phyloP scores from a whole-genome alignment of 2,888 invertebrate species.

The Nineta flava region DNA sequence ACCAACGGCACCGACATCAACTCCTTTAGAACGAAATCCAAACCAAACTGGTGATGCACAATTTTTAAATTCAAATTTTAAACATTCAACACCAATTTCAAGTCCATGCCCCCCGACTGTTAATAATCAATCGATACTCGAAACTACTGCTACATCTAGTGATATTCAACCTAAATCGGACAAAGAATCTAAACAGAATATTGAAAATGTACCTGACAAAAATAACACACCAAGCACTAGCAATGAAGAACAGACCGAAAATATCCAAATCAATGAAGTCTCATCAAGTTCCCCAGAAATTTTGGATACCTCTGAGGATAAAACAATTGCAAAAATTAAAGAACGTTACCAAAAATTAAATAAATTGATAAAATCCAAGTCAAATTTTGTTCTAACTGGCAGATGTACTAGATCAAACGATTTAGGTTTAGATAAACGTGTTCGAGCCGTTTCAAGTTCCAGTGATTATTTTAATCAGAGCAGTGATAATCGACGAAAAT shows the following conservation, averaged over 20 bases:
- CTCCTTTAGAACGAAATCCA: too few relatives aligned
- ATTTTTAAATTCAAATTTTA: too few relatives aligned
- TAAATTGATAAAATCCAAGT: neutral
- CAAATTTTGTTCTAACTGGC: neutral
- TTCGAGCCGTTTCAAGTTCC: slow-evolving; percentile 1
- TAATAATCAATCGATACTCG: too few relatives aligned
- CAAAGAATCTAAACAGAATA: too few relatives aligned
- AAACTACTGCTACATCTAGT: too few relatives aligned
- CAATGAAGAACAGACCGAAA: slow-evolving; percentile 10
- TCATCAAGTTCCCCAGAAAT: slow-evolving; percentile 41
- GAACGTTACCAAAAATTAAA: neutral
- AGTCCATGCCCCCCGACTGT: too few relatives aligned
- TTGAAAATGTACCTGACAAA: too few relatives aligned
- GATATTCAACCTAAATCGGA: too few relatives aligned
- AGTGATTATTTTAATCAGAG: neutral
- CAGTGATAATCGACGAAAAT: neutral
- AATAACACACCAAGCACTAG: neutral
- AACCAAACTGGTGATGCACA: too few relatives aligned
- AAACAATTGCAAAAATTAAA: neutral
- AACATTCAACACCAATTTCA: too few relatives aligned
- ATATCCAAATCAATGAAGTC: slow-evolving; percentile 49
- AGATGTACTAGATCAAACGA: slow-evolving; percentile 4
- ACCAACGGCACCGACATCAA: too few relatives aligned
- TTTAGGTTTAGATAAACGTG: neutral
- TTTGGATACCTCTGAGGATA: neutral